Evolutionary conservation across 2,797 vertebrate genomes (phyloP).

Genomic region (Cephalopachus bancanus): DNA sequence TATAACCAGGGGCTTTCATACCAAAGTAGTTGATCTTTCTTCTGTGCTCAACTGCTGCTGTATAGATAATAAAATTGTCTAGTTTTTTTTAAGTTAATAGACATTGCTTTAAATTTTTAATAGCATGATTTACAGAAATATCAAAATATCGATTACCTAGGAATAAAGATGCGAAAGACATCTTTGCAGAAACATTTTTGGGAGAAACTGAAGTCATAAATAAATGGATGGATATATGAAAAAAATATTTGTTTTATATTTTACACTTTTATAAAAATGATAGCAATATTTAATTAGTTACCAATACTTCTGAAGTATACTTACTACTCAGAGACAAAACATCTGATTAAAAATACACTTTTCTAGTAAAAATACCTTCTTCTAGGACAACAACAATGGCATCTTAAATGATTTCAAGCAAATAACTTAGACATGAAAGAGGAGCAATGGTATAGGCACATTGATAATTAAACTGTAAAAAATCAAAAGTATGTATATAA

Average conservation of each 20-base stretch:
- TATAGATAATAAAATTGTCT: background rate
- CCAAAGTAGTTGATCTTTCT: background rate
- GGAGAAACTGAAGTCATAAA: background rate
- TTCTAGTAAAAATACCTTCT: background rate
- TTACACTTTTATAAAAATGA: conserved; percentile 35
- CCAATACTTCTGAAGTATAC: background rate
- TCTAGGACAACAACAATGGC: background rate
- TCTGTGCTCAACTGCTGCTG: background rate
- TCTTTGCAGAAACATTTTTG: background rate
- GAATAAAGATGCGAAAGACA: background rate
- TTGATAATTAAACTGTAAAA: conserved; percentile 43
- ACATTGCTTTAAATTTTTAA: background rate
- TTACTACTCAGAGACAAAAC: conserved; percentile 6
- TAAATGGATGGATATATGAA: background rate
- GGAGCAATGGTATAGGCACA: background rate
- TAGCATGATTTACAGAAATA: background rate
- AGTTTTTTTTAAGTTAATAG: background rate
- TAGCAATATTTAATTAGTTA: background rate
- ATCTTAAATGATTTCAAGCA: background rate
- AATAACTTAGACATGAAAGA: background rate
- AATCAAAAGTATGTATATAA: background rate
- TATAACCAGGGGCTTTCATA: background rate
- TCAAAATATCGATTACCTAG: background rate
- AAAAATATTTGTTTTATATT: background rate
- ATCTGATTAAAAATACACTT: background rate